phyloP scores from a whole-genome alignment of 2,113 vertebrate genomes.

The Prionailurus viverrinus region DNA sequence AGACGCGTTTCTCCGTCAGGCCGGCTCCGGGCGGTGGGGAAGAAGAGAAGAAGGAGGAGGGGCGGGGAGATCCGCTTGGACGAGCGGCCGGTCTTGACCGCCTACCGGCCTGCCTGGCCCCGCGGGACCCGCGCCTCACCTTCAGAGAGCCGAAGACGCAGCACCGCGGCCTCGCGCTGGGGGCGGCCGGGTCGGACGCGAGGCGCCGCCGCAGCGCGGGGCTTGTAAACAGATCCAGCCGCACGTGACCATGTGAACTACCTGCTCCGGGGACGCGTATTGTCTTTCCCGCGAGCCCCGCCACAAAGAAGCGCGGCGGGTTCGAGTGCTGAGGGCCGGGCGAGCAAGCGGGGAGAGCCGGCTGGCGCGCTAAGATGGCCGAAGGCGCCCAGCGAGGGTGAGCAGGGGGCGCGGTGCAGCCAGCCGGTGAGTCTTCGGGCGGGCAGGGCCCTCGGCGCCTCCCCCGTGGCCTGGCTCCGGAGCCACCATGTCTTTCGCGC shows the following conservation, averaged over 20 bases:
- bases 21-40: background rate
- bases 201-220: slow-evolving; percentile 72
- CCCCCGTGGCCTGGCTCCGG: slow-evolving; percentile 11
- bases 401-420: slow-evolving; percentile 69
- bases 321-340: background rate
- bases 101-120: background rate
- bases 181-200: background rate
- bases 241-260: slow-evolving; percentile 90
- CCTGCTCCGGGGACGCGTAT: slow-evolving; percentile 72
- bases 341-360: slow-evolving; percentile 54
- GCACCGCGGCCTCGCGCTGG: slow-evolving; percentile 35
- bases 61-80: background rate
- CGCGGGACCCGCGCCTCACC: background rate
- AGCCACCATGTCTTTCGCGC: slow-evolving; percentile 90
- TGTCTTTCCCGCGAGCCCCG: slow-evolving; percentile 45
- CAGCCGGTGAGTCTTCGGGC: slow-evolving; percentile 30
- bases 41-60: background rate
- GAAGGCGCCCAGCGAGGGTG: slow-evolving; percentile 66
- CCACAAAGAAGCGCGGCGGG: slow-evolving; percentile 66
- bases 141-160: background rate
- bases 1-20: background rate
- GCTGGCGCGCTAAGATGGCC: slow-evolving; percentile 77
- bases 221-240: slow-evolving; percentile 94
- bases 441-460: slow-evolving; percentile 19
- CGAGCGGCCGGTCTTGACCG: background rate